Evolutionary conservation across 2,888 invertebrate genomes (phyloP).

Genomic region (Zygogramma bicolorata): DNA sequence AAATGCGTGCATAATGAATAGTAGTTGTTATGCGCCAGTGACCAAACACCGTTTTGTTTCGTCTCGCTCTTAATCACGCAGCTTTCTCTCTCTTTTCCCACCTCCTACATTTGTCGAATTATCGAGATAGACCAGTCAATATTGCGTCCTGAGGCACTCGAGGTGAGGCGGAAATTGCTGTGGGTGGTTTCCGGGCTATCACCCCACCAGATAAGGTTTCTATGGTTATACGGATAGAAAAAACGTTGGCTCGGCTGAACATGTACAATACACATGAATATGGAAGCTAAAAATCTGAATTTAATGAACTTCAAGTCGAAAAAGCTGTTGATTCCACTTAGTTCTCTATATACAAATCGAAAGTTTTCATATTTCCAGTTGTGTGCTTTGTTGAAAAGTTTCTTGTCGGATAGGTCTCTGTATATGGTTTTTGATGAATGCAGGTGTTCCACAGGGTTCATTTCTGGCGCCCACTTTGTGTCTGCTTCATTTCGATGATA

Average conservation of each 20-base stretch:
- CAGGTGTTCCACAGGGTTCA: too few species aligned
- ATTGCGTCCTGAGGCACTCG: neutral
- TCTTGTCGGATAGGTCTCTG: too few species aligned
- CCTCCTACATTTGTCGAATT: conserved; percentile 29
- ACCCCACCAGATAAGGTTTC: neutral
- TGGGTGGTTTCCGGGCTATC: neutral
- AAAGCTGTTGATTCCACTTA: too few species aligned
- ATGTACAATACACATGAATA: too few species aligned
- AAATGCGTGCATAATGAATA: conserved; percentile 58
- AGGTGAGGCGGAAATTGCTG: neutral
- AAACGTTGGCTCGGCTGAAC: neutral
- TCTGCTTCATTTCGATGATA: too few species aligned
- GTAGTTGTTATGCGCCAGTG: conserved; percentile 65
- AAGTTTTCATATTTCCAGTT: too few species aligned
- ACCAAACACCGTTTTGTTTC: conserved; percentile 56
- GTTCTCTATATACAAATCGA: too few species aligned
- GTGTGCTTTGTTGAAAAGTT: too few species aligned
- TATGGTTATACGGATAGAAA: neutral
- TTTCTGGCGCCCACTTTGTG: too few species aligned
- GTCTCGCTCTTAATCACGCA: conserved; percentile 31
- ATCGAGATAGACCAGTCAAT: conserved; percentile 15
- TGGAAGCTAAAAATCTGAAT: too few species aligned
- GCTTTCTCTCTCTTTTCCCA: conserved; percentile 32
- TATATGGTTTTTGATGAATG: too few species aligned
- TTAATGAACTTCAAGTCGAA: too few species aligned